Evolutionary conservation across 2,797 vertebrate species (phyloP).

Genomic region (Epinephelus malabaricus): DNA sequence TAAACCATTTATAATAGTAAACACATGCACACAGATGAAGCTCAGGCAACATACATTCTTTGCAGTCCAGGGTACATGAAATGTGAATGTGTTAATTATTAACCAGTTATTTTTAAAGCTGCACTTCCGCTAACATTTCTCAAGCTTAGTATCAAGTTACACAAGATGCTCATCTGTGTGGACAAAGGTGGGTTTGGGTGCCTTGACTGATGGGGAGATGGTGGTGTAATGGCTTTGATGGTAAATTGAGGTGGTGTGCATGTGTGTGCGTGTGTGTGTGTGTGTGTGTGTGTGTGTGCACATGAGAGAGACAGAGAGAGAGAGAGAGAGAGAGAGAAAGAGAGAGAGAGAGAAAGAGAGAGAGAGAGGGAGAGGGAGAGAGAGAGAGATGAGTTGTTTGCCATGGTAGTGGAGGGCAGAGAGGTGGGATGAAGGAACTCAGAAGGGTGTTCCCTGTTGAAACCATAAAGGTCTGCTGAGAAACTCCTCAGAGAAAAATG

Average conservation of each 20-base stretch:
- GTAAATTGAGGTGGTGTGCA: background rate
- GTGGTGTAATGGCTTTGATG: background rate
- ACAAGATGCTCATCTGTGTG: conserved; percentile 35
- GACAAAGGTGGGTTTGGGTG: conserved; percentile 21
- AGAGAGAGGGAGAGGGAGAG: background rate
- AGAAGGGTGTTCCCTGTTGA: conserved; percentile 33
- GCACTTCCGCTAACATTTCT: conserved; percentile 10
- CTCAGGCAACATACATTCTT: background rate
- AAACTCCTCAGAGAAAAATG: conserved; percentile 19
- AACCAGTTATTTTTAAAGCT: conserved; percentile 23
- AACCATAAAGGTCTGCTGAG: conserved; percentile 21
- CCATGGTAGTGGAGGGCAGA: conserved; percentile 23
- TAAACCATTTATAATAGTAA: too few species aligned
- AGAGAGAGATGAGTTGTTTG: background rate
- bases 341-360: background rate
- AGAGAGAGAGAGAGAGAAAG: background rate
- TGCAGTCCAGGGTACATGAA: conserved; percentile 7
- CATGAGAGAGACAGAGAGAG: background rate
- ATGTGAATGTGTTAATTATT: conserved; percentile 57
- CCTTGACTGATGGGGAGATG: background rate
- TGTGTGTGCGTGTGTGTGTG: background rate
- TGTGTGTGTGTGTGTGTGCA: background rate
- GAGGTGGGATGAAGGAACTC: conserved; percentile 30
- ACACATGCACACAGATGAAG: background rate
- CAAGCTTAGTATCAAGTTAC: conserved; percentile 31